phyloP scores from a whole-genome alignment of 2,888 invertebrate genomes.

The Caenorhabditis zanzibari region DNA sequence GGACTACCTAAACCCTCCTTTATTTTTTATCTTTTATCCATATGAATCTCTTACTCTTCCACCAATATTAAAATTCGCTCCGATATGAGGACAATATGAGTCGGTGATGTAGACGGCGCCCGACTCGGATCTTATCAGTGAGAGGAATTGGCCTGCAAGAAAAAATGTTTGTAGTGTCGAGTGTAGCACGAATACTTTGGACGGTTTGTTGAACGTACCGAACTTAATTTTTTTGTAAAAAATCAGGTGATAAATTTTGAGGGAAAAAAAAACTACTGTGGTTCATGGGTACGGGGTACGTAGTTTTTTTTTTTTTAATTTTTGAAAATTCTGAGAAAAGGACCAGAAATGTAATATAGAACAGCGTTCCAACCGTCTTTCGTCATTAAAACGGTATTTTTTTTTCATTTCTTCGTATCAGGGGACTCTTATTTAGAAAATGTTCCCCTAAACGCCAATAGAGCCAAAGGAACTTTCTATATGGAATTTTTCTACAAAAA shows the following conservation, averaged over 20 bases:
- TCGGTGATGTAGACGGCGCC: slow-evolving; percentile 88
- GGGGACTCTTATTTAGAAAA: too few relatives aligned
- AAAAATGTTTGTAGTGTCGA: background rate
- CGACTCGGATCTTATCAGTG: slow-evolving; percentile 87
- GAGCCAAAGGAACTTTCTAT: too few relatives aligned
- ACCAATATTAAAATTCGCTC: slow-evolving; percentile 91
- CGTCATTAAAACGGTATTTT: too few relatives aligned
- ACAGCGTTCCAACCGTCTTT: too few relatives aligned
- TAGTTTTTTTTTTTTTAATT: too few relatives aligned
- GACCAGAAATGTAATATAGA: too few relatives aligned
- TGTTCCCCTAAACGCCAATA: too few relatives aligned
- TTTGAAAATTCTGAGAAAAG: too few relatives aligned
- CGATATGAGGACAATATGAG: slow-evolving; percentile 93
- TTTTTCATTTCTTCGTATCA: too few relatives aligned
- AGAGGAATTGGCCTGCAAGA: slow-evolving; percentile 87
- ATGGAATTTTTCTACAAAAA: too few relatives aligned
- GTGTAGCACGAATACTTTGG: slow-evolving; percentile 33
- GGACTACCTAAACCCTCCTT: slow-evolving; percentile 82
- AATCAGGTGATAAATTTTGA: background rate
- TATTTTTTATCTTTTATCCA: background rate
- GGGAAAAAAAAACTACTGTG: background rate
- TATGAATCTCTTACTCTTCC: slow-evolving; percentile 85
- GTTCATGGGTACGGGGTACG: background rate
- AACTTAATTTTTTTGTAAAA: background rate
- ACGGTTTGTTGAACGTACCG: slow-evolving; percentile 15